These are phyloP conservation scores for Bolinopsis microptera DNA, from an alignment of 37 sponge, comb jelly and placozoan species.

Conservation along the genomic window DNA sequence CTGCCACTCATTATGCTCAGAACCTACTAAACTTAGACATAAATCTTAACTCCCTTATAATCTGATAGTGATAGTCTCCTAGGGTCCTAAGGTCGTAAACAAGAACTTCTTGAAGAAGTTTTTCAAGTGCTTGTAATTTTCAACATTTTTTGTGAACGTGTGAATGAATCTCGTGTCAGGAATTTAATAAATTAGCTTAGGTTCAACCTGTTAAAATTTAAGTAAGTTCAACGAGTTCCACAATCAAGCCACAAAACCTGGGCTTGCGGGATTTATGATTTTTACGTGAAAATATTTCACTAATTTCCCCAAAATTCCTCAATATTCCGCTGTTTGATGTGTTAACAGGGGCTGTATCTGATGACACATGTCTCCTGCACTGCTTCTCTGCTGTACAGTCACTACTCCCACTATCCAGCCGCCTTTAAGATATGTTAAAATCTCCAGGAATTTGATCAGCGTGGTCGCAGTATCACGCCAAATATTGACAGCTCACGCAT, in stretches of 20 bases:
- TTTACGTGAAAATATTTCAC: neutral
- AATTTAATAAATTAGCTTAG: neutral
- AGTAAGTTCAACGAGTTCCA: neutral
- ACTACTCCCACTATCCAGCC: no score
- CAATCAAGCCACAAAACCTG: neutral
- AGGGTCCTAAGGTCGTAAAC: no score
- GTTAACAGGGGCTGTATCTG: neutral
- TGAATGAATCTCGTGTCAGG: no score
- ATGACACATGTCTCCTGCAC: neutral
- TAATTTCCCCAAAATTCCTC: neutral
- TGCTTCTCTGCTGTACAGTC: neutral
- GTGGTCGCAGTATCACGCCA: neutral
- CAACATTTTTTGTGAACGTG: no score
- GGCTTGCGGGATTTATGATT: neutral
- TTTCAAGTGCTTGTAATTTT: neutral
- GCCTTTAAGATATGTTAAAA: neutral
- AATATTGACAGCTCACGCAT: neutral
- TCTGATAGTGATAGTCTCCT: no score
- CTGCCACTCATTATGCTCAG: no score
- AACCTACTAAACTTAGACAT: no score
- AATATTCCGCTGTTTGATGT: neutral
- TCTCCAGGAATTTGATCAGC: neutral
- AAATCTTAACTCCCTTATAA: no score
- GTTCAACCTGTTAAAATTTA: neutral
- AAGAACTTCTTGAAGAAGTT: no score